A percentile compares a stretch with the other conserved stretches of the same genome.
These are phyloP conservation scores for Erpornis zantholeuca DNA, from an alignment of 2,113 vertebrate species.

Conservation along the genomic window DNA sequence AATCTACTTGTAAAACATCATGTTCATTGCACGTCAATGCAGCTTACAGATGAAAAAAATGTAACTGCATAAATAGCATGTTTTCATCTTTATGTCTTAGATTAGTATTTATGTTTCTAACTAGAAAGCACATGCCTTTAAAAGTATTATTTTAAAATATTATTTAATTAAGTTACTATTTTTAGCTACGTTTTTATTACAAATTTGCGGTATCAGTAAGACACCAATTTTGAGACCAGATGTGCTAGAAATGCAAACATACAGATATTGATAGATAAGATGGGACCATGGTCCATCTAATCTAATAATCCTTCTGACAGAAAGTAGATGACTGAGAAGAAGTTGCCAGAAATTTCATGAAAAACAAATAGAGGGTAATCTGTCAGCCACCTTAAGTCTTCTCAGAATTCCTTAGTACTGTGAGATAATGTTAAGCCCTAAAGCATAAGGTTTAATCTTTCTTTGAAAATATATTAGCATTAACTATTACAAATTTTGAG, in stretches of 20 bases:
- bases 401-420: neutral
- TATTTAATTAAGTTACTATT: neutral
- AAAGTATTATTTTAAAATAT: neutral
- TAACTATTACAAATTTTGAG: neutral
- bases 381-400: neutral
- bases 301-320: neutral
- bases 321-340: neutral
- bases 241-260: neutral
- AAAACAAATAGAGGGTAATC: neutral
- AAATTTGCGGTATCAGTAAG: neutral
- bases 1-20: neutral
- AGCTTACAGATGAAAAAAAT: neutral
- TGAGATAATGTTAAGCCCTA: neutral
- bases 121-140: neutral
- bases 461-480: constrained; percentile 35
- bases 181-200: neutral
- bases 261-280: neutral
- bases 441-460: neutral
- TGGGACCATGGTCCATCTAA: neutral
- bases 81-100: neutral
- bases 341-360: neutral
- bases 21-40: neutral
- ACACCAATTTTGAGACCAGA: neutral
- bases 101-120: neutral
- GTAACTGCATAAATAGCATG: neutral